These are phyloP conservation scores for Cynocephalus volans DNA, from an alignment of 2,113 vertebrate genomes.

Conservation along the genomic window DNA sequence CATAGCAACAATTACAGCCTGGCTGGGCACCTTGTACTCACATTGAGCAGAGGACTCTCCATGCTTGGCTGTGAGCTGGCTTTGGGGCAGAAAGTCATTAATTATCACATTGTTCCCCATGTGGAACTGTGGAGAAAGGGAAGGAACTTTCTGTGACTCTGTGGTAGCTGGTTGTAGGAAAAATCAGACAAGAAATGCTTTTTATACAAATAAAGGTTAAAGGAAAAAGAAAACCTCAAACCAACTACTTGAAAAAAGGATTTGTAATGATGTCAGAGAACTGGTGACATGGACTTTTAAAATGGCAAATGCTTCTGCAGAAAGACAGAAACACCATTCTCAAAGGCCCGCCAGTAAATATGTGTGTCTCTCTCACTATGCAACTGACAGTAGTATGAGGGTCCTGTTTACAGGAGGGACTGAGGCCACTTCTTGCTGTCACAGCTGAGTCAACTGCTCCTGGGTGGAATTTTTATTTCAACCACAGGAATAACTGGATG, in stretches of 20 bases:
- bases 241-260: neutral
- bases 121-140: neutral
- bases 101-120: neutral
- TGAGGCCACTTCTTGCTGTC: neutral
- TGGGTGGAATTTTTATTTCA: neutral
- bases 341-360: neutral
- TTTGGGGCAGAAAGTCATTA: neutral
- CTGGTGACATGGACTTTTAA: neutral
- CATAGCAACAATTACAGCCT: conserved; percentile 16
- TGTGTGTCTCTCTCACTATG: neutral
- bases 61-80: neutral
- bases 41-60: neutral
- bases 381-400: accelerated
- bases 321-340: neutral
- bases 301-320: neutral
- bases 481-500: neutral
- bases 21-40: neutral
- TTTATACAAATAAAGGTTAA: neutral
- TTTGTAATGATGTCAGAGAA: neutral
- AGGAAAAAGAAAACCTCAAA: neutral
- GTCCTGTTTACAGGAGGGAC: neutral
- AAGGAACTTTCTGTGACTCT: neutral
- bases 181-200: neutral
- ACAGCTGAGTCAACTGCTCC: neutral
- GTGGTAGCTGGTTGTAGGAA: neutral